Evolutionary conservation across 64 coral and sea anemone species (phyloP).

Genomic region (Montipora efflorescens): DNA sequence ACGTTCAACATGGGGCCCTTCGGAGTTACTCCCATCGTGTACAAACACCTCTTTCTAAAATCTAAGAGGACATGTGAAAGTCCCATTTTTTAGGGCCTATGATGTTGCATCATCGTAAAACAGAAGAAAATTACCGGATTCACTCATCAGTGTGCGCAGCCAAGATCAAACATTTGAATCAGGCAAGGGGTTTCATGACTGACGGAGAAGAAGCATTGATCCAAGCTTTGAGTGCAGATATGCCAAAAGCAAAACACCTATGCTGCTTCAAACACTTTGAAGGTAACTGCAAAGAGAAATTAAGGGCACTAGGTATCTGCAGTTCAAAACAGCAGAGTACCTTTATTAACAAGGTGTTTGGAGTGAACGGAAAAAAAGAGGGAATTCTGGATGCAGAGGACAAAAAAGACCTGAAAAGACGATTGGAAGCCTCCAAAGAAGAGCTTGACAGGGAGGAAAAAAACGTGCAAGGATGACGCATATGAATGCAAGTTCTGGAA

Average conservation of each 20-base stretch:
- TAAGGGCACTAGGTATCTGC: slow-evolving; percentile 30
- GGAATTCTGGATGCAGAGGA: slow-evolving; percentile 55
- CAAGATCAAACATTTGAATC: slow-evolving; percentile 22
- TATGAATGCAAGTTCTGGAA: slow-evolving; percentile 17
- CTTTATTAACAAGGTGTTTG: slow-evolving; percentile 42
- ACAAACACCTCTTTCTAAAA: slow-evolving; percentile 22
- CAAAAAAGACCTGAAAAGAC: slow-evolving; percentile 21
- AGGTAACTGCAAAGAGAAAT: slow-evolving; percentile 42
- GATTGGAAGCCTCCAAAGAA: slow-evolving; percentile 11
- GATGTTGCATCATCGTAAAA: slow-evolving; percentile 15
- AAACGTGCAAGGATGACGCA: neutral
- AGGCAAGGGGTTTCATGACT: slow-evolving; percentile 41
- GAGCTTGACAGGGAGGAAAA: slow-evolving; percentile 1
- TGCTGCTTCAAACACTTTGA: slow-evolving; percentile 53
- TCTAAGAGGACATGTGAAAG: neutral
- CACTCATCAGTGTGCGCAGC: slow-evolving; percentile 2
- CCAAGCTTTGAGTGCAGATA: slow-evolving; percentile 39
- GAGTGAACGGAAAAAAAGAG: slow-evolving; percentile 14
- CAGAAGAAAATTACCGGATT: no score
- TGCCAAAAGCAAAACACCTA: slow-evolving; percentile 1
- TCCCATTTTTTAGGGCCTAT: slow-evolving; percentile 55
- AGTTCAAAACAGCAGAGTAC: neutral
- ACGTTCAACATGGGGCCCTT: slow-evolving; percentile 55
- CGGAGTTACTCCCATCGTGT: slow-evolving; percentile 46
- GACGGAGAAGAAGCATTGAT: slow-evolving; percentile 34